Evolutionary conservation across 2,113 vertebrate genomes (phyloP).

Genomic region (Phrynosoma blainvillii): DNA sequence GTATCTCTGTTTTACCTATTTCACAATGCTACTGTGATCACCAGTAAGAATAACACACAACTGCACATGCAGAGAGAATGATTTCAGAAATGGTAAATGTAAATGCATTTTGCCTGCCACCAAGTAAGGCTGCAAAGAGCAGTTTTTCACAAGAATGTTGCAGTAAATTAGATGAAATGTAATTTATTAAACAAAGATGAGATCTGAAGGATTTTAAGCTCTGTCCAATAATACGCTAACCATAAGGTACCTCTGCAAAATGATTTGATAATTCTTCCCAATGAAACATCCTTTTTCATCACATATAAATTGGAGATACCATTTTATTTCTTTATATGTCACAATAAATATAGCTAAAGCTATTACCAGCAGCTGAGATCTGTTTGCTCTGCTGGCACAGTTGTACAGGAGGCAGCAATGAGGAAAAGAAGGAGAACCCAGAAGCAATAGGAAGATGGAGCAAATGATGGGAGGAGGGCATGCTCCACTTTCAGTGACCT

Average conservation of each 20-base stretch:
- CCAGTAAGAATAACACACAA: conserved; percentile 3
- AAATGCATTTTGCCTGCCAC: background rate
- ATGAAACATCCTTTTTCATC: background rate
- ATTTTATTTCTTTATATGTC: background rate
- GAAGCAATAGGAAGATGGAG: too few species aligned
- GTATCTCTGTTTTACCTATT: background rate
- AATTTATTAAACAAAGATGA: background rate
- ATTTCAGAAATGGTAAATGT: background rate
- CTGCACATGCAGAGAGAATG: background rate
- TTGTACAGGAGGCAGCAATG: too few species aligned
- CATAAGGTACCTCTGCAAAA: background rate
- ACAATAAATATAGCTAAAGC: background rate
- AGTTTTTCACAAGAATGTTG: background rate
- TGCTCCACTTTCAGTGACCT: too few species aligned
- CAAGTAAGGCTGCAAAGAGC: background rate
- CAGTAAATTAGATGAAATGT: background rate
- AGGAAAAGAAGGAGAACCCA: background rate
- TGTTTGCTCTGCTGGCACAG: too few species aligned
- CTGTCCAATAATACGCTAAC: background rate
- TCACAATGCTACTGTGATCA: background rate
- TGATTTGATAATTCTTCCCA: background rate
- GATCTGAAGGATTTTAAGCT: background rate
- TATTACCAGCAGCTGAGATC: too few species aligned
- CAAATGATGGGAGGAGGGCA: too few species aligned
- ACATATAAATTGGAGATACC: background rate